Evolutionary conservation across 30 jellyfish, hydroid and myxozoan genomes (phyloP), one percentile per base, ranked within the genome.

Genomic region (Pelagia noctiluca): DNA sequence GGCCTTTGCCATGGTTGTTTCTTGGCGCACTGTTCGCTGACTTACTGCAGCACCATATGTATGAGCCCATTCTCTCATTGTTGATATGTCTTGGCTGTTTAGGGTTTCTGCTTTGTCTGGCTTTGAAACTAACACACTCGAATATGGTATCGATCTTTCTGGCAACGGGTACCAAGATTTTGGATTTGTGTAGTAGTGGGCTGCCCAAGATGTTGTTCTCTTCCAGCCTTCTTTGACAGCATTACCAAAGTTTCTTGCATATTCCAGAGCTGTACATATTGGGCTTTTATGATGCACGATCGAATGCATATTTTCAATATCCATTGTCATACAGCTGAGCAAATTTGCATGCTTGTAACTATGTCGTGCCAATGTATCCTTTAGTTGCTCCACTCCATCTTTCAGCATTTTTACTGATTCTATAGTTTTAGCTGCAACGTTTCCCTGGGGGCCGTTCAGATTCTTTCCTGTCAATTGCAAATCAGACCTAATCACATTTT

Each of bases 281-380:
- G 70, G 32, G 33, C 22, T 18, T 33, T 71, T 35, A n/a, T 71
- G 68, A 47, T 71, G 68, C 31, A 71, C 84, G 13, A 30, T 71
- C 48, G 84, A 36, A 46, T 71, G 84, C 22, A 36, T 19, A 33
- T 71, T 36, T 71, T 71, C 82, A 70, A 70, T 26, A 35, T 36
- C 64, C 32, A 70, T 19, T 31, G 71, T 70, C 82, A 70, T 70
- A 53, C 84, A 71, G 71, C 84, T 71, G 13, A 71, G 84, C 70
- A 71, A 71, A 33, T 71, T 71, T n/a, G 35, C 72, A 7, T 42
- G 57, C 57, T 42, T 42, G 57, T 63, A 63, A 29, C 30, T 29
- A 49, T 63, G 49, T 29, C 30, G 76, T 63, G 76, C 76, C 76
- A 63, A 49, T 63, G 76, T 63, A 29, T 22, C 10, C 48, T 63